Evolutionary conservation across 2,113 vertebrate genomes (phyloP), one percentile per base, ranked within the genome.

Genomic region (Calidris pygmaea): DNA sequence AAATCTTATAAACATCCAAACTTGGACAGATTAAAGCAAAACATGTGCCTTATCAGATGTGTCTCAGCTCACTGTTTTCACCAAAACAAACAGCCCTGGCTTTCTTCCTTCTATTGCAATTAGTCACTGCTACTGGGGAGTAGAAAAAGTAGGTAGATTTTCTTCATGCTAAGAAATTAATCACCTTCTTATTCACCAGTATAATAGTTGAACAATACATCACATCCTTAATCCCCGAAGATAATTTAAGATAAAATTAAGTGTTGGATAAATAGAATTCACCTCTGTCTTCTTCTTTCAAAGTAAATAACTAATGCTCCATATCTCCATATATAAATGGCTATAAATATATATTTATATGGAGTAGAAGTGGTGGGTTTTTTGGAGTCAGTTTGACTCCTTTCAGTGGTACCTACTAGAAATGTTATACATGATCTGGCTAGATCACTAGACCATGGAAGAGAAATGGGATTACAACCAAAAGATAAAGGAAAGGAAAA

Each of bases 11-110:
- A 89, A 79, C 27, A 84, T 41, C 39, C 66, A 94, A 35, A 81
- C 37, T 72, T 67, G 19, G 60, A 85, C 80, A 95, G 86, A 90
- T 74, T 79, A 89, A 87, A 93, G 65, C 39, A 92, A 90, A 94
- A 78, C 34, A 39, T 6, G 24, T 50, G 26, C 71, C 65, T 88
- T 87, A 89, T 81, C 58, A 81, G 74, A 56, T 14, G 3, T 20
- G 30, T 55, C 78, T 70, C 47, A 67, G 66, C 50, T 77, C 35
- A 68, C 47, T 89, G 56, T 87, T 93, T 90, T 86, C 92, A 87
- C 76, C 76, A 39, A 72, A 3, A 73, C 24, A 58, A 96, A 74
- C 59, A 89, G 56, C 43, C 23, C 14, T 45, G 23, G 20, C 47
- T 90, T 83, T 34, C 63, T 72, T 89, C 80, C 48, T 74, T 90